Percentiles rank a stretch among this genome's conserved stretches.
phyloP scores from a whole-genome alignment of 2,888 invertebrate genomes.

The Drosophila sordidapex region DNA sequence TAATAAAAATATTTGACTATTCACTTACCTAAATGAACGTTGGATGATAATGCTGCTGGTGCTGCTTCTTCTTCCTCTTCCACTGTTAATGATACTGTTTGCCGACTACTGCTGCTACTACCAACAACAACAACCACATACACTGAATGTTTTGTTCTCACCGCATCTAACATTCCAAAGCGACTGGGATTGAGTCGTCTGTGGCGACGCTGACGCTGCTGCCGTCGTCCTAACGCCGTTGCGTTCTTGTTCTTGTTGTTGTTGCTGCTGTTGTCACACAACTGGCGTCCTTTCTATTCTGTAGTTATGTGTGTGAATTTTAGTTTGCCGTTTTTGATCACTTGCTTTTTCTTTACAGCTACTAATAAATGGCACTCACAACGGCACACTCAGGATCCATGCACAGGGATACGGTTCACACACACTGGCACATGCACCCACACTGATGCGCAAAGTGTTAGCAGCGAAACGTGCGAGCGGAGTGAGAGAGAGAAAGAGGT shows the following conservation, averaged over 20 bases:
- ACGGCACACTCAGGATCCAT: constrained; percentile 47
- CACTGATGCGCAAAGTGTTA: constrained; percentile 53
- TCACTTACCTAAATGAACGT: constrained; percentile 74
- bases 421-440: constrained; percentile 23
- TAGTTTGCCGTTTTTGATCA: constrained; percentile 31
- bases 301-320: constrained; percentile 13
- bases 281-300: constrained; percentile 23
- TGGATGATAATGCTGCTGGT: constrained; percentile 73
- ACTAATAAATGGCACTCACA: constrained; percentile 51
- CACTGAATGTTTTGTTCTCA: constrained; percentile 83
- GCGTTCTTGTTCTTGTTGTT: constrained; percentile 17
- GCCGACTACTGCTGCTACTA: constrained; percentile 76
- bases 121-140: constrained; percentile 80
- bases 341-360: constrained; percentile 36
- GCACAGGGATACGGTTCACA: constrained; percentile 29
- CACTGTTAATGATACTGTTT: constrained; percentile 70
- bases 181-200: constrained; percentile 67
- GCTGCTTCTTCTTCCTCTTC: constrained; percentile 57
- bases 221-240: constrained; percentile 49
- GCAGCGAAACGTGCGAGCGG: constrained; percentile 51
- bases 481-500: constrained; percentile 52
- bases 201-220: constrained; percentile 50
- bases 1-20: constrained; percentile 2
- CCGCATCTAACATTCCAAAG: constrained; percentile 85
- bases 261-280: constrained; percentile 32